These are phyloP conservation scores for Nestor notabilis DNA, from an alignment of 2,113 vertebrate species.

Conservation along the genomic window DNA sequence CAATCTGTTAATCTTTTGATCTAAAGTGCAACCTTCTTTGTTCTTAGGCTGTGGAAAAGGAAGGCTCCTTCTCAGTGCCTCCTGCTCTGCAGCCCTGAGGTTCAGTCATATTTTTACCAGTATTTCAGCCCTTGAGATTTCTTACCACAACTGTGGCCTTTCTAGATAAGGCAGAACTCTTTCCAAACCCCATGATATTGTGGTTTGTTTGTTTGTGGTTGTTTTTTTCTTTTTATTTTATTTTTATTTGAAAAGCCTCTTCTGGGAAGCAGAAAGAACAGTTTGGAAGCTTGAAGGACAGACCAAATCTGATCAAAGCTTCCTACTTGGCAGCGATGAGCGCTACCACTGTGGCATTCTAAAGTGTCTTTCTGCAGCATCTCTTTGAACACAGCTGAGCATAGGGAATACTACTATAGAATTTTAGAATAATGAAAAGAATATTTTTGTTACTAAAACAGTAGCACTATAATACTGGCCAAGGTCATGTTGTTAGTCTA, in stretches of 20 bases:
- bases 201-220: neutral
- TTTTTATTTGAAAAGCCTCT: neutral
- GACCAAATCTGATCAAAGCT: neutral
- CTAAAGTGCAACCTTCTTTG: neutral
- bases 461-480: neutral
- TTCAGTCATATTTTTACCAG: neutral
- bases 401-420: neutral
- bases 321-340: neutral
- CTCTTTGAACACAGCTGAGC: neutral
- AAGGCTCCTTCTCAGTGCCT: neutral
- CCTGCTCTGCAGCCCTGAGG: neutral
- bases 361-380: neutral
- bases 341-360: neutral
- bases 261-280: neutral
- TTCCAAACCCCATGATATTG: neutral
- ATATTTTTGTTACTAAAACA: neutral
- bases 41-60: neutral
- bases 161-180: neutral
- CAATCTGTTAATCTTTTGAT: neutral
- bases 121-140: neutral
- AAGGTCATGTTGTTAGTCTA: neutral
- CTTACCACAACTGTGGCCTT: neutral
- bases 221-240: neutral
- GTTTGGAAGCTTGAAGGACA: neutral
- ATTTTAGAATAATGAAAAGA: neutral